These are phyloP conservation scores for Theristicus caerulescens DNA, from an alignment of 2,113 vertebrate genomes.

Conservation along the genomic window DNA sequence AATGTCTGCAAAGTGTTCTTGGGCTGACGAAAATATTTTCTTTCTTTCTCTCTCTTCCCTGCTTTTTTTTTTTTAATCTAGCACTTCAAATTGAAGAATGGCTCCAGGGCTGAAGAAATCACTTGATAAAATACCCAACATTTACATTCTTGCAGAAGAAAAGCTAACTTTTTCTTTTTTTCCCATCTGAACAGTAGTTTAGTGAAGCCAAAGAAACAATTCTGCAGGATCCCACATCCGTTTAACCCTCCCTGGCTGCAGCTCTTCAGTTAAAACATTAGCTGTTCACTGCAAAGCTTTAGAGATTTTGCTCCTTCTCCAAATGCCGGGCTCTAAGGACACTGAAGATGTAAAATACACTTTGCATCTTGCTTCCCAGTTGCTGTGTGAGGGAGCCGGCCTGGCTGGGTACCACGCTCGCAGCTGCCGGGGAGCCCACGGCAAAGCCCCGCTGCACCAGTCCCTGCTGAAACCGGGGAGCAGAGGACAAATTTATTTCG, in stretches of 20 bases:
- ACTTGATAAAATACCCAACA: slow-evolving; percentile 13
- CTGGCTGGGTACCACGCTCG: neutral
- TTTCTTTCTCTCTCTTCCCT: slow-evolving; percentile 16
- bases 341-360: neutral
- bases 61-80: slow-evolving; percentile 25
- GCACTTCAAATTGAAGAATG: slow-evolving; percentile 57
- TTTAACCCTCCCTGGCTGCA: neutral
- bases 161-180: neutral
- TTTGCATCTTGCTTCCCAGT: neutral
- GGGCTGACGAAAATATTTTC: slow-evolving; percentile 46
- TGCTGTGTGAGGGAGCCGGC: neutral
- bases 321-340: neutral
- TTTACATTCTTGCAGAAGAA: slow-evolving; percentile 11
- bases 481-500: neutral
- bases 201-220: neutral
- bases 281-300: neutral
- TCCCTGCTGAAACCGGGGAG: neutral
- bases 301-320: neutral
- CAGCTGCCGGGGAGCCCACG: neutral
- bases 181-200: neutral
- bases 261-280: neutral
- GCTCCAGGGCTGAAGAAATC: slow-evolving; percentile 37
- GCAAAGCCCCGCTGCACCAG: neutral
- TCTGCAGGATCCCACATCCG: neutral
- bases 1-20: slow-evolving; percentile 53